phyloP scores from a whole-genome alignment of 1,140 invertebrate species.

The Solenopsis fugax region DNA sequence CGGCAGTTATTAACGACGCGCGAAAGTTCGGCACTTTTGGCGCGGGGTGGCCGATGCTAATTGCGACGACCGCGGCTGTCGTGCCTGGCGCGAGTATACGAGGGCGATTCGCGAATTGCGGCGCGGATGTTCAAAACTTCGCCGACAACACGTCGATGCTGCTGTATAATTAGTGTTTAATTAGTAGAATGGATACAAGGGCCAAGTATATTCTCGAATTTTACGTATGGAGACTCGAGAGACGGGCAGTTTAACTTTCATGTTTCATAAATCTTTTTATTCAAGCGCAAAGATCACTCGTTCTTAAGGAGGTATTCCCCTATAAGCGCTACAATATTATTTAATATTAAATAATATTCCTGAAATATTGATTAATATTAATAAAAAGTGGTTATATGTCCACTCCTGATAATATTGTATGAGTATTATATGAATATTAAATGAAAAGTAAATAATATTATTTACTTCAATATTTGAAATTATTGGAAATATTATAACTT shows the following conservation, averaged over 20 bases:
- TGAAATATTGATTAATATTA: no score
- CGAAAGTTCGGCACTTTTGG: slow-evolving; percentile 45
- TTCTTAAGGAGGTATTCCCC: no score
- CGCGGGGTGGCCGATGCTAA: slow-evolving; percentile 26
- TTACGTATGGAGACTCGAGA: neutral
- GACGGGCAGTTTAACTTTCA: neutral
- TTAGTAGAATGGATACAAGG: neutral
- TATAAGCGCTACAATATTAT: no score
- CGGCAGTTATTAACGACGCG: slow-evolving; percentile 52
- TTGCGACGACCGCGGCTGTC: slow-evolving; percentile 14
- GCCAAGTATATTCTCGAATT: neutral
- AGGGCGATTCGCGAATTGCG: neutral
- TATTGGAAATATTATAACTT: no score
- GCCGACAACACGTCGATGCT: neutral
- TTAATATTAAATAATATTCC: no score
- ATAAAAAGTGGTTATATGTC: no score
- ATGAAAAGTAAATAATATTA: no score
- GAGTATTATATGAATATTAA: no score
- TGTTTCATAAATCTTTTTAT: neutral
- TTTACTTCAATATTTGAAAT: no score
- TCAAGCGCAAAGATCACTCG: neutral
- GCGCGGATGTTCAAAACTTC: neutral
- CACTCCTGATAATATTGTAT: no score
- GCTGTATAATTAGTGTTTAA: neutral
- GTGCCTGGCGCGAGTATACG: neutral